Conservation (phyloP, 2,888 invertebrate genomes). For the Teleogryllus oceanicus region DNA sequence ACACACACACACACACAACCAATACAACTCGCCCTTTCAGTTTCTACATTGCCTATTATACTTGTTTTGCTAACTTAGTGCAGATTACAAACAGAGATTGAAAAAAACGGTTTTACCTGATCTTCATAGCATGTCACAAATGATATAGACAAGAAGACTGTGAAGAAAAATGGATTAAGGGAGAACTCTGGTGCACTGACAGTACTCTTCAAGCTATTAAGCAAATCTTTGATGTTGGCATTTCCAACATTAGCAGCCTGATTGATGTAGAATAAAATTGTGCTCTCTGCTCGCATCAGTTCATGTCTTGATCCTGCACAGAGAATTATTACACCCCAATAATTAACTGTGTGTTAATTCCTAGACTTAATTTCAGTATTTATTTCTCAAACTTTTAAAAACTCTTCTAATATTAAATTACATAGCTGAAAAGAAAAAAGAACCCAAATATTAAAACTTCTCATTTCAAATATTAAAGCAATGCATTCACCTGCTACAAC, state of each 20-base stretch:
- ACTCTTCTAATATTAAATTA: too few species aligned
- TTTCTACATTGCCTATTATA: not conserved
- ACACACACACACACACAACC: too few species aligned
- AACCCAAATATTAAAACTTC: too few species aligned
- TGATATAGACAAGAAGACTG: constrained; percentile 55
- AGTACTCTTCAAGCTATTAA: constrained; percentile 50
- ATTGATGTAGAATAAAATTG: constrained; percentile 58
- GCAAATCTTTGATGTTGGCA: constrained; percentile 50
- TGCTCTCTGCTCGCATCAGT: constrained; percentile 55
- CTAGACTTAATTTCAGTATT: too few species aligned
- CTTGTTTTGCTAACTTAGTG: not conserved
- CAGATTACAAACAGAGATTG: not conserved
- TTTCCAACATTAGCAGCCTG: constrained; percentile 49
- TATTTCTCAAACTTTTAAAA: too few species aligned
- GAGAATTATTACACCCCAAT: too few species aligned
- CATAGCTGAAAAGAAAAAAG: too few species aligned
- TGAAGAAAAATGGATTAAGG: constrained; percentile 61
- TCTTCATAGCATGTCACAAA: constrained; percentile 51
- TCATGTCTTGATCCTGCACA: not conserved
- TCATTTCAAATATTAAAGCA: too few species aligned
- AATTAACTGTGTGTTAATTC: too few species aligned
- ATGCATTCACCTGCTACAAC: not conserved
- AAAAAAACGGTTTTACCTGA: constrained; percentile 37
- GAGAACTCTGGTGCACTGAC: constrained; percentile 57
- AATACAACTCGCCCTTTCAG: not conserved